Evolutionary conservation across 2,888 invertebrate genomes (phyloP).

Genomic region (Pocota personata): DNA sequence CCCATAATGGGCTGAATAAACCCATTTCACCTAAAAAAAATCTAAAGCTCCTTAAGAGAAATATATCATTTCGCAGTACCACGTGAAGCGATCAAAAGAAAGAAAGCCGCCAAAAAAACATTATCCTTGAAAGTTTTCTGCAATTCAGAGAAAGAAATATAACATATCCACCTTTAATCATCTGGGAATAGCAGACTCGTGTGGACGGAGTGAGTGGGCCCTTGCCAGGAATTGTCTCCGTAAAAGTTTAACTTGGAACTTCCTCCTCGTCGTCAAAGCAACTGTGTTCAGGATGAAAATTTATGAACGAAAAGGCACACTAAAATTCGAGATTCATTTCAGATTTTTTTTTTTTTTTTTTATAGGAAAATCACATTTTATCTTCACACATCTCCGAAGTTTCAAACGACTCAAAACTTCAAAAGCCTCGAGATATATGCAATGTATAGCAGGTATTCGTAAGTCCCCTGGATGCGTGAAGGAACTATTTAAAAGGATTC

Average conservation of each 20-base stretch:
- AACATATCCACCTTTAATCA: slow-evolving; percentile 38
- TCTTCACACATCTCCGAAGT: slow-evolving; percentile 16
- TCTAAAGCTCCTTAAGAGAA: neutral
- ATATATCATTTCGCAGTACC: neutral
- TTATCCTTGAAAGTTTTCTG: slow-evolving; percentile 24
- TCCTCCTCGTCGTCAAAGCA: slow-evolving; percentile 12
- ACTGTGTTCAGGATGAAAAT: slow-evolving; percentile 6
- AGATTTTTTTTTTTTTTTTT: neutral
- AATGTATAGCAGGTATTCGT: too few relatives aligned
- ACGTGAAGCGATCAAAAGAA: neutral
- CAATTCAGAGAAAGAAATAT: slow-evolving; percentile 7
- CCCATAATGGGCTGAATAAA: neutral
- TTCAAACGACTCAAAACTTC: slow-evolving; percentile 28
- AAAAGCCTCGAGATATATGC: slow-evolving; percentile 8
- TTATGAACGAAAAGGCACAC: slow-evolving; percentile 20
- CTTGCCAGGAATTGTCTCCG: slow-evolving; percentile 6
- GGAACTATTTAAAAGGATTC: slow-evolving; percentile 22
- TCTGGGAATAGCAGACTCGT: slow-evolving; percentile 20
- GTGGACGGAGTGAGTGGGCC: neutral
- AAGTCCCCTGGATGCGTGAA: neutral
- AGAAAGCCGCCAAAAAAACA: neutral
- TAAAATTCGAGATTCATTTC: slow-evolving; percentile 19
- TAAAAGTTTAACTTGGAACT: slow-evolving; percentile 48
- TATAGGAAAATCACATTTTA: slow-evolving; percentile 30
- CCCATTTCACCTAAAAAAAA: slow-evolving; percentile 1